These are phyloP conservation scores for Electrophaes corylata DNA, from an alignment of 2,888 invertebrate species.

Conservation along the genomic window DNA sequence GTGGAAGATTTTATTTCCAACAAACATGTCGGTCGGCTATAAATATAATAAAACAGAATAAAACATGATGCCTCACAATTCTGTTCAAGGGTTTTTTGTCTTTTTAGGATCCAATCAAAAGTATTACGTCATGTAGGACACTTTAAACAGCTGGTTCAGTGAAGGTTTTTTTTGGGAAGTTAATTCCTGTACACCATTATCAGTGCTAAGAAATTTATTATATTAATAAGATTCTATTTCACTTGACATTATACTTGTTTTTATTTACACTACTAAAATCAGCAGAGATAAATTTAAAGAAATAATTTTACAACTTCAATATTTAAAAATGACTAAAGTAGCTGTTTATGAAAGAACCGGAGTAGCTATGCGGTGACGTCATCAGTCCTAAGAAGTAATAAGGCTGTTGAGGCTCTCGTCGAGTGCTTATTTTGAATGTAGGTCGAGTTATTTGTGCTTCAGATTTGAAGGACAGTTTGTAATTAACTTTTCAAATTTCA, in stretches of 20 bases:
- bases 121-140: neutral
- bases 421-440: slow-evolving; percentile 12
- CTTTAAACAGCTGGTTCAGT: slow-evolving; percentile 4
- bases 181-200: no score
- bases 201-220: no score
- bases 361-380: neutral
- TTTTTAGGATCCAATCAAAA: slow-evolving; percentile 19
- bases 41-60: slow-evolving; percentile 24
- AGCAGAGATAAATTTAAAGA: no score
- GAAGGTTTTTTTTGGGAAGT: no score
- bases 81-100: slow-evolving; percentile 14
- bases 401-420: neutral
- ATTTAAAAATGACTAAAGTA: neutral
- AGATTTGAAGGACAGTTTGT: neutral
- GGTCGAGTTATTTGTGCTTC: slow-evolving; percentile 7
- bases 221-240: no score
- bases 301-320: no score
- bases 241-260: no score
- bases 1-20: slow-evolving; percentile 21
- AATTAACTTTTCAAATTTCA: slow-evolving; percentile 1
- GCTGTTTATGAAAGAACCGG: neutral
- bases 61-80: slow-evolving; percentile 21
- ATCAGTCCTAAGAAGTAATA: neutral
- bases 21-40: slow-evolving; percentile 16
- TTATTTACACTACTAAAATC: no score